Evolutionary conservation across 2,797 vertebrate species (phyloP).

Genomic region (Gobio occitaniae): DNA sequence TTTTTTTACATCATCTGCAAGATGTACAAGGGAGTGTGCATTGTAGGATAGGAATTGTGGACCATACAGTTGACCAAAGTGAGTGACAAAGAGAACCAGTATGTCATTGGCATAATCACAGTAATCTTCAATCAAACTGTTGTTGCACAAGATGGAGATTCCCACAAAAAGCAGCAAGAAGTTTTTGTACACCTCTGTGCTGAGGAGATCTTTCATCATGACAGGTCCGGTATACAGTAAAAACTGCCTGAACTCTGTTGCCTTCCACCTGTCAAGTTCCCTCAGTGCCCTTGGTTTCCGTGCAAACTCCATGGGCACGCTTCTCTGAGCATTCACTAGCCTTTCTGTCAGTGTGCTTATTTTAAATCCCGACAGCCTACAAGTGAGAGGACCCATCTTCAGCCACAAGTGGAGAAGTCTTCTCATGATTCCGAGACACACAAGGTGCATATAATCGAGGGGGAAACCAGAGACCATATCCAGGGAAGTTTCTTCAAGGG

Average conservation of each 20-base stretch:
- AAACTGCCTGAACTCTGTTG: constrained; percentile 31
- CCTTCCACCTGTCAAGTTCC: constrained; percentile 6
- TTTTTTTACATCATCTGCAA: constrained; percentile 2
- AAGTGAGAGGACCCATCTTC: background rate
- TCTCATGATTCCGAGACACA: no score
- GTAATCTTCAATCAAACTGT: no score
- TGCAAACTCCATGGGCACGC: constrained; percentile 22
- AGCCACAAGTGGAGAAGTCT: constrained; percentile 26
- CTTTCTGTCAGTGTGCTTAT: background rate
- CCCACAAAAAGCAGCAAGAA: no score
- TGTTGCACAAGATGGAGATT: no score
- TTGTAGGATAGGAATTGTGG: background rate
- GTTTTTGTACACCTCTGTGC: no score
- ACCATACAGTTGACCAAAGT: constrained; percentile 10
- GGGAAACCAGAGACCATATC: background rate
- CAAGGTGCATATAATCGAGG: constrained; percentile 10
- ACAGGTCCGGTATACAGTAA: no score
- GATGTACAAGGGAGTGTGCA: background rate
- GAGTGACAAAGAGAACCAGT: constrained; percentile 13
- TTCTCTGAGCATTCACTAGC: background rate
- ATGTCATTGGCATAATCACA: no score
- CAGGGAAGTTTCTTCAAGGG: constrained; percentile 2
- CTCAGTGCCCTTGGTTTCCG: constrained; percentile 17
- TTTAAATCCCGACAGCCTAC: background rate
- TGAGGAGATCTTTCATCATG: no score